Conservation (phyloP, 1,140 invertebrate species). For the Nixonia krombeini region DNA sequence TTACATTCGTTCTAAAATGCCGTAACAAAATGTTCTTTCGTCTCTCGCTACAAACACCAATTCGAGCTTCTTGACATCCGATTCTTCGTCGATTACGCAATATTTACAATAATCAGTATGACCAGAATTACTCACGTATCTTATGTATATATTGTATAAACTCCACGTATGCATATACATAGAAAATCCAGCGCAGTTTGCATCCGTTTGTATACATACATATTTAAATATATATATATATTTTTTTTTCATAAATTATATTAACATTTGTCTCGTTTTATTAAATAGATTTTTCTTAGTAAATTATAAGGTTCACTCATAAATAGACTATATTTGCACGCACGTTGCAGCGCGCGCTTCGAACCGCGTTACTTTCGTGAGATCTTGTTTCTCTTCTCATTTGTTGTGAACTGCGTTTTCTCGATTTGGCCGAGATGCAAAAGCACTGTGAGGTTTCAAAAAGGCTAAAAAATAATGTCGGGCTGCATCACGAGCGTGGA, state of each 20-base stretch:
- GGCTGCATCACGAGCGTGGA: no score
- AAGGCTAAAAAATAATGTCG: background rate
- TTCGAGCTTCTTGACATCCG: conserved; percentile 16
- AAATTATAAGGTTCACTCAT: conserved; percentile 62
- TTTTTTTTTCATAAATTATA: conserved; percentile 51
- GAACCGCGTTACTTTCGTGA: background rate
- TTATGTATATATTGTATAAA: conserved; percentile 53
- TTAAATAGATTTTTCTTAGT: conserved; percentile 61
- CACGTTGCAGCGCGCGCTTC: conserved; percentile 9
- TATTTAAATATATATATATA: conserved; percentile 15
- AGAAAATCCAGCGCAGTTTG: conserved; percentile 52
- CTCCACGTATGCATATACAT: conserved; percentile 50
- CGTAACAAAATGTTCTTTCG: conserved; percentile 10
- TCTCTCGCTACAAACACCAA: conserved; percentile 22
- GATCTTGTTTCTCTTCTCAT: background rate
- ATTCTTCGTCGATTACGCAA: conserved; percentile 29
- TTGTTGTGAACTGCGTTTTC: conserved; percentile 11
- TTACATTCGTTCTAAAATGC: background rate
- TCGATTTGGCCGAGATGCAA: background rate
- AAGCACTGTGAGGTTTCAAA: background rate
- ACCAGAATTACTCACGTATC: conserved; percentile 66
- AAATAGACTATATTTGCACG: conserved; percentile 63
- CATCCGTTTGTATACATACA: conserved; percentile 25
- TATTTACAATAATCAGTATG: conserved; percentile 63
- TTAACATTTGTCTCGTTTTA: conserved; percentile 50